Conservation (phyloP, 1,140 invertebrate species). For the Geopemphigus sp. region DNA sequence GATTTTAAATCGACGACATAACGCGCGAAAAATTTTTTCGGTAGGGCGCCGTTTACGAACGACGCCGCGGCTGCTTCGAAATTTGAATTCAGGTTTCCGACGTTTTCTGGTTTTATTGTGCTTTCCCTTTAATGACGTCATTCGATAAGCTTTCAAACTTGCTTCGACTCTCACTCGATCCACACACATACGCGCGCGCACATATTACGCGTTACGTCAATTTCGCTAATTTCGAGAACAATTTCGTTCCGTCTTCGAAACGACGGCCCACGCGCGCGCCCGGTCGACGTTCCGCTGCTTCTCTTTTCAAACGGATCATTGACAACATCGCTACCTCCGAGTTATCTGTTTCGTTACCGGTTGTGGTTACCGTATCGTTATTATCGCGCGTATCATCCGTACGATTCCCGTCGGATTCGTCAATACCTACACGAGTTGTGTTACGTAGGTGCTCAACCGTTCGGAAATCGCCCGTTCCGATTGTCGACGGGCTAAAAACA, state of each 20-base stretch:
- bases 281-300: too few relatives aligned
- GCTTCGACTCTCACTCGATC: neutral
- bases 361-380: too few relatives aligned
- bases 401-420: too few relatives aligned
- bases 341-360: too few relatives aligned
- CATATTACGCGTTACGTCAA: neutral
- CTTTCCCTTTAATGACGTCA: slow-evolving; percentile 35
- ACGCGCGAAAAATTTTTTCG: neutral
- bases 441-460: too few relatives aligned
- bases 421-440: too few relatives aligned
- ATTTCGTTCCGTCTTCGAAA: neutral
- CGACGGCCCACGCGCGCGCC: too few relatives aligned
- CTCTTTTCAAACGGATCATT: too few relatives aligned
- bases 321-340: too few relatives aligned
- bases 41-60: slow-evolving; percentile 27
- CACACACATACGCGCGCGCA: neutral
- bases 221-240: neutral
- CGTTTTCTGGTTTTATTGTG: slow-evolving; percentile 24
- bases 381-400: too few relatives aligned
- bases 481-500: too few relatives aligned
- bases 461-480: too few relatives aligned
- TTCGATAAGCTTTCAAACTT: slow-evolving; percentile 15
- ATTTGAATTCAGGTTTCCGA: slow-evolving; percentile 27
- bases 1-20: neutral
- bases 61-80: neutral